phyloP scores from a whole-genome alignment of 2,888 invertebrate species.

The Mamestra brassicae region DNA sequence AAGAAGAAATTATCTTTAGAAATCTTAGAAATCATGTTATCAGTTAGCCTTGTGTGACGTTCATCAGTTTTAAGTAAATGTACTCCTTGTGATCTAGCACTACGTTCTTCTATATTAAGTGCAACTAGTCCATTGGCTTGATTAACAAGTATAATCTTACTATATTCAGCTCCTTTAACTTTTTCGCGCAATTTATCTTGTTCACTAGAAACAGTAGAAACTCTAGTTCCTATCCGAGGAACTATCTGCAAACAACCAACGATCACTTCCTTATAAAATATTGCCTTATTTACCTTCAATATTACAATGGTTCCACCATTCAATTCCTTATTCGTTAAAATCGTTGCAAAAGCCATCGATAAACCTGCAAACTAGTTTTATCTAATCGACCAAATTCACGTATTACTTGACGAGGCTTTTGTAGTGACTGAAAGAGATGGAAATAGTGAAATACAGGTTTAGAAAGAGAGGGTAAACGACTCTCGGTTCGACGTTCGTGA shows the following conservation, averaged over 20 bases:
- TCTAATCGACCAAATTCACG: conserved; percentile 68
- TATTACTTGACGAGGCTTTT: conserved; percentile 67
- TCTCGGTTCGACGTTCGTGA: conserved; percentile 81
- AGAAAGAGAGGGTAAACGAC: conserved; percentile 75
- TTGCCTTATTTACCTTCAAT: conserved; percentile 37
- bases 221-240: conserved; percentile 6
- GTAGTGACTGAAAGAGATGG: conserved; percentile 66
- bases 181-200: conserved; percentile 18
- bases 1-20: neutral
- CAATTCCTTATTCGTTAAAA: conserved; percentile 41
- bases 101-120: neutral
- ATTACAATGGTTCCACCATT: conserved; percentile 43
- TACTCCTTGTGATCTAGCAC: neutral
- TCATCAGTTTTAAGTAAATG: neutral
- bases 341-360: conserved; percentile 57
- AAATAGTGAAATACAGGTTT: conserved; percentile 73
- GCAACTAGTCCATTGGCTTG: neutral
- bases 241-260: conserved; percentile 19
- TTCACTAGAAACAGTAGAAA: conserved; percentile 19
- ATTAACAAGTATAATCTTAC: neutral
- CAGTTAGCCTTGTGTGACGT: neutral
- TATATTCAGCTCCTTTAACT: conserved; percentile 9
- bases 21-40: conserved; percentile 4
- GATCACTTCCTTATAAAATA: conserved; percentile 35
- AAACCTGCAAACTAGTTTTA: conserved; percentile 60